Evolutionary conservation across 2,888 invertebrate genomes (phyloP), one percentile per base, ranked within the genome.

Genomic region (Eupithecia inturbata): DNA sequence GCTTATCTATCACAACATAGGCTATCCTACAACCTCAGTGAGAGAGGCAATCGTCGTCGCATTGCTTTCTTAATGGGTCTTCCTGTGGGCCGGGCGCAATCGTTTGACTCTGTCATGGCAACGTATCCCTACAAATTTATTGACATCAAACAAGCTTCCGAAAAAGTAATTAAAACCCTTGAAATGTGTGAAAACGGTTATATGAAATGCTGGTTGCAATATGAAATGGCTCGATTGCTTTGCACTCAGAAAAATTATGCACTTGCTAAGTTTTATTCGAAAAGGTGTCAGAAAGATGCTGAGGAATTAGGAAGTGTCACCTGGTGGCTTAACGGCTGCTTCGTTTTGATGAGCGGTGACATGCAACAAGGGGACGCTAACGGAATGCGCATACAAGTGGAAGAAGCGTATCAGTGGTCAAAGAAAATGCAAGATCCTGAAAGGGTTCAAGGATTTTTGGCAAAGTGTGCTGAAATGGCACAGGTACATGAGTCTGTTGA

Each of bases 281-380:
- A 93, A 77, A 87, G 92, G 45, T 94, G 94, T 77, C 94, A 94
- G 77, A 85, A 88, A 68, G 92, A 93, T 77, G 92, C 94, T 69
- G 88, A 90, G 70, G 91, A 92, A 75, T 76, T 93, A 36, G 85
- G 87, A 33, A 93, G 84, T 74, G 82, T 87, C 1, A 89, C 90
- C 0, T 94, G 94, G 94, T 94, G 94, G 94, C 78, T 94, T 16
- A 93, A 94, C 77, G 93, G 92, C 0, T 89, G 89, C 53, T 93
- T 94, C 68, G 91, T 90, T 2, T 76, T 94, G 7, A 92, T 94
- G 90, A 93, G 92, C 72, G 92, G 93, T 2, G 94, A 94, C 68
- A 93, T 94, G 93, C 93, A 93, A 78, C 94, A 94, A 82, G 91
- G 91, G 3, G 94, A 94, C 71, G 85, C 91, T 0, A 94, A 94